Base-by-base conservation (phyloP, 2,113 vertebrate species). In the Chaenocephalus aceratus region DNA sequence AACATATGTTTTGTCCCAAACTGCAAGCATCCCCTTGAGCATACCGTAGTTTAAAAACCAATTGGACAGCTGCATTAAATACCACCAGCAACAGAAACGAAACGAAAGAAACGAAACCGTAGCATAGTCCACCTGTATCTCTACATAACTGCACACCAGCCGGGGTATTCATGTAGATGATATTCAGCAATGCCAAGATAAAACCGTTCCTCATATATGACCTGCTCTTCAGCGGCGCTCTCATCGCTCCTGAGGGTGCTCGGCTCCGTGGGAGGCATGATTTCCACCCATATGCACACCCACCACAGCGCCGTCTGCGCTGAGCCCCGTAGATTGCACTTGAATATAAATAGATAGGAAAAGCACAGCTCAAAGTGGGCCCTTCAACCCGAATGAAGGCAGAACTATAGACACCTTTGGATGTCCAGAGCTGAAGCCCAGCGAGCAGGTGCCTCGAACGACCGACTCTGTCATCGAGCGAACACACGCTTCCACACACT, bases 261-360 rank as follows among this genome's bases (percentile, higher is more conserved):
- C 65, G 65, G 18, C 58, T 51, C 71, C 72, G 74, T 87, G 88
- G 84, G 86, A 81, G 85, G 87, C 41, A 51, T 82, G 56, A 86
- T 82, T 86, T 82, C 70, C 82, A 76, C 82, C 69, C 81, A 23
- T 82, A 76, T 73, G 83, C 78, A 83, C 88, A 75, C 86, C 88
- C 81, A 88, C 87, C 48, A 8, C 58, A 77, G 79, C 75, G 36
- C 79, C 84, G 83, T 67, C 90, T 86, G 76, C 79, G 14, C 83
- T 64, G 53, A 44, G 82, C 83, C 88, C 72, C 85, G 79, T 88
- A 87, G 88, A 92, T 90, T 84, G 75, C 84, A 81, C 91, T 94
- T 84, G 76, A 91, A 87, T 86, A 91, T 84, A 91, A 93, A 93
- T 91, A 92, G 93, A 92, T 79, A 84, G 87, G 76, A 90, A 84